These are phyloP conservation scores for Acromyrmex charruanus DNA, from an alignment of 1,140 invertebrate genomes.

Conservation along the genomic window DNA sequence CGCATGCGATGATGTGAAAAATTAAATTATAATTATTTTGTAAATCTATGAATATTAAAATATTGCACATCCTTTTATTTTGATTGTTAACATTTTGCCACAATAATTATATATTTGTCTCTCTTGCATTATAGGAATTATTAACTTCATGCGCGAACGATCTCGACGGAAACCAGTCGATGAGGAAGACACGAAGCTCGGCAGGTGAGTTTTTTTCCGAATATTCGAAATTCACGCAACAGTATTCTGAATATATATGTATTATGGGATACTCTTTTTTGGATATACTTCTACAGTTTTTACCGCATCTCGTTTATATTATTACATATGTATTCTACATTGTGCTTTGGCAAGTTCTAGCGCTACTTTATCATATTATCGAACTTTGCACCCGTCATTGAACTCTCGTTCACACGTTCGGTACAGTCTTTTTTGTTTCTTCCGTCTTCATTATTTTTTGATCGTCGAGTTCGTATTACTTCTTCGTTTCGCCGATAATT, in stretches of 20 bases:
- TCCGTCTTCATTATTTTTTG: neutral
- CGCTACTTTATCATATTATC: constrained; percentile 83
- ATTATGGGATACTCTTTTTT: constrained; percentile 55
- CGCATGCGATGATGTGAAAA: neutral
- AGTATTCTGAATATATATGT: constrained; percentile 40
- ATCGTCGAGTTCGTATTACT: constrained; percentile 8
- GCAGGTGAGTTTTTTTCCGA: constrained; percentile 89
- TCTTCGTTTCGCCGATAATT: neutral
- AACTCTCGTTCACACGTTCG: constrained; percentile 51
- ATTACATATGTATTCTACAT: constrained; percentile 74
- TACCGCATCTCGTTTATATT: constrained; percentile 64
- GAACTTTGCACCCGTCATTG: constrained; percentile 74
- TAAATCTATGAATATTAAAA: too few species aligned
- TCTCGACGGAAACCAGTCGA: constrained; percentile 89
- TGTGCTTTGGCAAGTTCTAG: constrained; percentile 87
- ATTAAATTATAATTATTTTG: too few species aligned
- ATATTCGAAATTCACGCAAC: neutral
- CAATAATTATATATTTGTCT: neutral
- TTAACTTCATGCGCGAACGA: constrained; percentile 90
- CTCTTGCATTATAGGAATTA: constrained; percentile 86
- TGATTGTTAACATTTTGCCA: neutral
- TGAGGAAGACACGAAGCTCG: constrained; percentile 93
- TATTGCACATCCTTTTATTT: neutral
- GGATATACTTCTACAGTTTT: constrained; percentile 52
- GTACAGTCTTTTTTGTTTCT: constrained; percentile 27